Evolutionary conservation across 2,113 vertebrate species (phyloP).

Genomic region (Pomatostomus ruficeps): DNA sequence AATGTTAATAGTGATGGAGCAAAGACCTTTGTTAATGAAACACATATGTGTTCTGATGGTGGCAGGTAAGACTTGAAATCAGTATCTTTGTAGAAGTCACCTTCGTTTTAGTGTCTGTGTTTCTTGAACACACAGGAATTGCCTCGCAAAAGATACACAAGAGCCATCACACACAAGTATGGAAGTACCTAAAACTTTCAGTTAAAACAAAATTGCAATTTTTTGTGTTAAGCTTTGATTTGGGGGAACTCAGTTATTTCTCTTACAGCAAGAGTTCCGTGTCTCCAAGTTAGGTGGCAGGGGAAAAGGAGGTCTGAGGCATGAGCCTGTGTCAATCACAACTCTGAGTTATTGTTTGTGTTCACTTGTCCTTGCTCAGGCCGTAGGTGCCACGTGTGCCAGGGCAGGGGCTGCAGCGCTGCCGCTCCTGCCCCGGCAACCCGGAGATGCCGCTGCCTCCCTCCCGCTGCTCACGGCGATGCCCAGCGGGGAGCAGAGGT

Average conservation of each 20-base stretch:
- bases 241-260: background rate
- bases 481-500: no score
- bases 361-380: no score
- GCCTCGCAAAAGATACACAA: background rate
- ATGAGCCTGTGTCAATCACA: rapidly evolving
- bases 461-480: rapidly evolving
- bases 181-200: background rate
- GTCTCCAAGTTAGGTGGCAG: background rate
- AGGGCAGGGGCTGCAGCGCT: background rate
- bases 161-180: background rate
- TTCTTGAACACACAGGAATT: background rate
- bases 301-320: background rate
- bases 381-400: background rate
- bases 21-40: background rate
- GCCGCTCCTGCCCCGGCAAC: background rate
- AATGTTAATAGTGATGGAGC: background rate
- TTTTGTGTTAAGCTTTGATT: background rate
- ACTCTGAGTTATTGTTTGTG: background rate
- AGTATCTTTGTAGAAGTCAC: background rate
- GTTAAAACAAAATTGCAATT: background rate
- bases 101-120: background rate
- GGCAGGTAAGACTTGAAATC: background rate
- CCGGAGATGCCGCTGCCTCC: rapidly evolving
- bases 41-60: background rate
- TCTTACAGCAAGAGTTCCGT: background rate